Evolutionary conservation across 2,888 invertebrate genomes (phyloP).

Genomic region (Masnerella sp.): DNA sequence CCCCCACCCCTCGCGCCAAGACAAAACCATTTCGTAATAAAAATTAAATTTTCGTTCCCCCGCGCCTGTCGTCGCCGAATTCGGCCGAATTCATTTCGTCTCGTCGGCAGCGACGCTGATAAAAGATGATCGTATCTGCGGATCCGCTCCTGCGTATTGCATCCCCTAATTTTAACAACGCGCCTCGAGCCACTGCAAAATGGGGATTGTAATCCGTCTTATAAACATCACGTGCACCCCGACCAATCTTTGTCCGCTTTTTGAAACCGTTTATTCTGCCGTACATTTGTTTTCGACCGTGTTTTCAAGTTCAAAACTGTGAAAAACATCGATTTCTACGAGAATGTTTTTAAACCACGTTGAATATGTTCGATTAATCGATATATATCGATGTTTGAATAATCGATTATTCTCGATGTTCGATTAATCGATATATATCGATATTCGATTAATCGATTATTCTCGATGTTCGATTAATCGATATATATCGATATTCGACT

Average conservation of each 20-base stretch:
- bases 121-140: constrained; percentile 49
- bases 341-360: too few relatives aligned
- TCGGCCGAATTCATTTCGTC: constrained; percentile 38
- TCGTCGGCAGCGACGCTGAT: constrained; percentile 29
- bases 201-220: constrained; percentile 34
- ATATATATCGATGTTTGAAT: too few relatives aligned
- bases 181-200: constrained; percentile 35
- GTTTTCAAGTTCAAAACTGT: too few relatives aligned
- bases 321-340: too few relatives aligned
- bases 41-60: constrained; percentile 36
- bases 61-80: constrained; percentile 1
- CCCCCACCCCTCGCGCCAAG: too few relatives aligned
- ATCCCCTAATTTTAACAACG: constrained; percentile 40
- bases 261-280: constrained; percentile 1
- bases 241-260: constrained; percentile 24
- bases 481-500: too few relatives aligned
- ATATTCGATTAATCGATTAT: too few relatives aligned
- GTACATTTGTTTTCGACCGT: too few relatives aligned
- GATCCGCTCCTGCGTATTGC: constrained; percentile 14
- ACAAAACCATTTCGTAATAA: constrained; percentile 25
- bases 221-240: constrained; percentile 25
- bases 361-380: too few relatives aligned
- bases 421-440: too few relatives aligned
- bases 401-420: too few relatives aligned
- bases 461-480: too few relatives aligned